Base-by-base conservation (phyloP, 2,797 vertebrate genomes). In the Coranthus polyacanthus region DNA sequence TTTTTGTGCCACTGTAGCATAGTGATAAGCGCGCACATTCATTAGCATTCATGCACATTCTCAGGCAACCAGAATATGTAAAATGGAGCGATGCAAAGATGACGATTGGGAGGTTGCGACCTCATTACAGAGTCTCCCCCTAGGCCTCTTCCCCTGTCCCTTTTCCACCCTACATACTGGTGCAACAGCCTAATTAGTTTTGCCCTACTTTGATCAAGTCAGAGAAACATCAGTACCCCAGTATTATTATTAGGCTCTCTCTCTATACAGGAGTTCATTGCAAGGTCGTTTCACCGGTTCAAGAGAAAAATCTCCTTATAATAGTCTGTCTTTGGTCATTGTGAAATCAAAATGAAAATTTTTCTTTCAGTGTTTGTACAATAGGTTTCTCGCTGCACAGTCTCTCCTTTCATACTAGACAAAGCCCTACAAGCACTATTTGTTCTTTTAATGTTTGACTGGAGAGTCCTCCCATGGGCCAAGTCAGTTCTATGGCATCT, bases 181-280 rank as follows among this genome's bases (percentile, higher is more conserved):
- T 88, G 84, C 85, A 81, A 79, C 84, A 92, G 80, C 85, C 90
- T 92, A 92, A 94, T 94, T 94, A 93, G 91, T 93, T 92, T 89
- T 94, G 93, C 78, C 92, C 93, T 92, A 82, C 89, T 94, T 95
- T 89, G 75, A 84, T 76, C 71, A 82, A 87, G 72, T 71, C 73
- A 77, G 65, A 68, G 71, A 79, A 77, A 75, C 77, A 81, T 70
- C 55, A 76, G 69, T 34, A 59, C 57, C 72, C 50, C 52, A 60
- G 63, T 76, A 68, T 79, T 80, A 83, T 84, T 75, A 65, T 32
- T 55, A 79, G 37, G 11, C 69, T 69, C 52, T 24, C 2, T 60
- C 29, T 70, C 6, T 18, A 29, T 36, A 10, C 2, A 1, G 5
- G 4, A 37, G 36, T 47, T 68, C 4, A 26, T 21, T 2, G 2